Evolutionary conservation across 2,113 vertebrate genomes (phyloP).

Genomic region (rabbit (Oryctolagus cuniculus)): DNA sequence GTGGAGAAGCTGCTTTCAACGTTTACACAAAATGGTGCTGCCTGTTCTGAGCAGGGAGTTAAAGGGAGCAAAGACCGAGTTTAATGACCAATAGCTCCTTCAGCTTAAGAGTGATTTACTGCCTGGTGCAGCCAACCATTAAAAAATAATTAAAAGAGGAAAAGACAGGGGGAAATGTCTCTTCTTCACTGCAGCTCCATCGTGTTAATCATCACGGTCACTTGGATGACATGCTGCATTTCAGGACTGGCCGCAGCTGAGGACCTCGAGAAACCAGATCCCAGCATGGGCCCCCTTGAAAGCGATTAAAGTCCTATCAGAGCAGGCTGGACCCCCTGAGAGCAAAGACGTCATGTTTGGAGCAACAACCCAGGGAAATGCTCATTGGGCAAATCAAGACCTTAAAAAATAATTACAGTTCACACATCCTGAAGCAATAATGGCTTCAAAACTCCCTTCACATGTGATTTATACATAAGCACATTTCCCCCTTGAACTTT

Average conservation of each 20-base stretch:
- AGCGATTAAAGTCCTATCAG: slow-evolving; percentile 77
- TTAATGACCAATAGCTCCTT: neutral
- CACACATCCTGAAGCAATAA: slow-evolving; percentile 82
- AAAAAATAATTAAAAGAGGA: neutral
- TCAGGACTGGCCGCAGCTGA: slow-evolving; percentile 66
- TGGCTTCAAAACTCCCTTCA: slow-evolving; percentile 75
- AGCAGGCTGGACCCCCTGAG: slow-evolving; percentile 59
- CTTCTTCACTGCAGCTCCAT: slow-evolving; percentile 61
- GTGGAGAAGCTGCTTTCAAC: neutral
- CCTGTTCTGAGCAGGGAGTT: neutral
- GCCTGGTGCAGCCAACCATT: neutral
- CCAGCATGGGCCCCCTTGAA: slow-evolving; percentile 68
- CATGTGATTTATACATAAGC: slow-evolving; percentile 76
- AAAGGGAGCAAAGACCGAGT: neutral
- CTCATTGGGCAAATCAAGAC: slow-evolving; percentile 77
- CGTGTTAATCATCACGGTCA: slow-evolving; percentile 60
- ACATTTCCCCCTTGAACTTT: slow-evolving; percentile 71
- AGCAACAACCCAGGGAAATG: slow-evolving; percentile 72
- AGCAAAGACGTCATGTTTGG: slow-evolving; percentile 79
- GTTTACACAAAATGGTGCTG: neutral
- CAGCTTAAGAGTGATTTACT: neutral
- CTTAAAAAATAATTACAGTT: slow-evolving; percentile 80
- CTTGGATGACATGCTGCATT: neutral
- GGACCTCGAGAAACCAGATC: slow-evolving; percentile 72
- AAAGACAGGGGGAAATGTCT: neutral